Percentiles rank a stretch among this genome's conserved stretches.
Evolutionary conservation across 2,113 vertebrate genomes (phyloP).

Genomic region (Syrrhaptes paradoxus): DNA sequence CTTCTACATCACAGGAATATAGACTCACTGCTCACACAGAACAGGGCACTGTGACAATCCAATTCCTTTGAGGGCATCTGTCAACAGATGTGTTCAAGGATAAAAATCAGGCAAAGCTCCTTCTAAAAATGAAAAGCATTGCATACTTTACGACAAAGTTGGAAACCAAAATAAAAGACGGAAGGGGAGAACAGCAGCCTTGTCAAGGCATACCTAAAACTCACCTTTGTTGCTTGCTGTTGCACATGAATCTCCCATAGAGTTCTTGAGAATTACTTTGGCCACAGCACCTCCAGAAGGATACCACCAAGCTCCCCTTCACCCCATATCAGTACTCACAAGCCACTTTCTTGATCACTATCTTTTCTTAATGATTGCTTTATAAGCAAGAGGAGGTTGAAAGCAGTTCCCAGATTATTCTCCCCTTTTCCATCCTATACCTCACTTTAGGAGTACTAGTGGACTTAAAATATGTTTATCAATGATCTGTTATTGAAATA

Average conservation of each 20-base stretch:
- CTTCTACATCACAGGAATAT: neutral
- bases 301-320: neutral
- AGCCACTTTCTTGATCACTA: neutral
- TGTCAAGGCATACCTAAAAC: neutral
- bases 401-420: neutral
- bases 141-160: neutral
- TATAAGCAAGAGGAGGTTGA: neutral
- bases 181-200: neutral
- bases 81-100: neutral
- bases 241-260: neutral
- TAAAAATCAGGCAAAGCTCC: neutral
- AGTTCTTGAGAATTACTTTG: neutral
- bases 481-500: neutral
- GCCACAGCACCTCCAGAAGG: neutral
- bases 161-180: neutral
- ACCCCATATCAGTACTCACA: neutral
- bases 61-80: neutral
- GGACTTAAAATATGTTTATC: neutral
- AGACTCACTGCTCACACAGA: neutral
- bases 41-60: neutral
- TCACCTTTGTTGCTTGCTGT: neutral
- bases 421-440: neutral
- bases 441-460: neutral
- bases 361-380: neutral
- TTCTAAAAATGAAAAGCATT: neutral